Evolutionary conservation across 1,140 invertebrate species (phyloP).

Genomic region (Aradophagus sp.): DNA sequence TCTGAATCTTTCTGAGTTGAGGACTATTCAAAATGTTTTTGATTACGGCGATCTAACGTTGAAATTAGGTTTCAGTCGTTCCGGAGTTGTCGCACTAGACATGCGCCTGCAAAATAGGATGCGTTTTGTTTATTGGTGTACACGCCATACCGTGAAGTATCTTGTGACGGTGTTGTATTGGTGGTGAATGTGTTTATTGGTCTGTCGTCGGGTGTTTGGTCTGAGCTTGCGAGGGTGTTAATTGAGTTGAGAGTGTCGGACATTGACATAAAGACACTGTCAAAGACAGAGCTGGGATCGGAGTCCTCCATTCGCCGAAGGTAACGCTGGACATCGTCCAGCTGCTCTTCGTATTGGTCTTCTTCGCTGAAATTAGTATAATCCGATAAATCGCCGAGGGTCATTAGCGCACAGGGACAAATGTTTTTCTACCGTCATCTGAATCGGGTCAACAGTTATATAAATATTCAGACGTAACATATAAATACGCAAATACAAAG

Average conservation of each 20-base stretch:
- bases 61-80: no score
- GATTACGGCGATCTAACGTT: no score
- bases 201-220: constrained; percentile 74
- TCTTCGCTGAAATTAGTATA: constrained; percentile 71
- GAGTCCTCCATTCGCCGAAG: constrained; percentile 69
- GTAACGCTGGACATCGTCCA: constrained; percentile 63
- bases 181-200: constrained; percentile 70
- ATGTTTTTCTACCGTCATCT: no score
- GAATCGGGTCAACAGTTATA: no score
- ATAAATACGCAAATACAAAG: no score
- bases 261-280: constrained; percentile 74
- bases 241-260: constrained; percentile 75
- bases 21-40: no score
- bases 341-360: constrained; percentile 58
- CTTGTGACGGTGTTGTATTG: constrained; percentile 70
- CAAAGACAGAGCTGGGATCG: constrained; percentile 71
- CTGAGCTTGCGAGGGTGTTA: constrained; percentile 73
- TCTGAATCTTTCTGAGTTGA: no score
- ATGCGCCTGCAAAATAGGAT: constrained; percentile 50
- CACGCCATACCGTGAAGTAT: constrained; percentile 70
- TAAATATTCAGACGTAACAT: no score
- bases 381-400: constrained; percentile 49
- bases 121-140: constrained; percentile 43
- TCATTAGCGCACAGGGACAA: no score
- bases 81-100: no score